These are phyloP conservation scores for Crax fasciolata DNA, from an alignment of 2,797 vertebrate species.

Conservation along the genomic window DNA sequence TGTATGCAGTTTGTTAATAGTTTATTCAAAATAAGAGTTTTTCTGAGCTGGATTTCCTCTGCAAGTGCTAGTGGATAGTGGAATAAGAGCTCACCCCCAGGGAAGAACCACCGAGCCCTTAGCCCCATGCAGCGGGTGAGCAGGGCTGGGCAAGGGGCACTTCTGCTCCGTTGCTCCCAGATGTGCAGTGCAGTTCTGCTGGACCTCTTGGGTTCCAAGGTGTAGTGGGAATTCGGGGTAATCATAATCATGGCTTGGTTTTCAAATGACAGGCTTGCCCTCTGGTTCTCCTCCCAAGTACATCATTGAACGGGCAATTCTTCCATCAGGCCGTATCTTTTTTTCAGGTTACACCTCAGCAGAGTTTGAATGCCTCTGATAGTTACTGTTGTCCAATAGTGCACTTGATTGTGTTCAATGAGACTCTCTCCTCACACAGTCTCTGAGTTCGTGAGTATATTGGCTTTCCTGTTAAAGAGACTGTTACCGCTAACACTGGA, in stretches of 20 bases:
- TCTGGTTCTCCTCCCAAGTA: rapidly evolving
- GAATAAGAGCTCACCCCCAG: rapidly evolving
- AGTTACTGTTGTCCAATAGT: not conserved
- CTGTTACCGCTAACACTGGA: not conserved
- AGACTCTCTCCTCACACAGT: not conserved
- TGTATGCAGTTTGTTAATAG: slow-evolving; percentile 24
- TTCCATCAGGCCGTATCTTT: not conserved
- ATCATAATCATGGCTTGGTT: not conserved
- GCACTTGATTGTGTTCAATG: not conserved
- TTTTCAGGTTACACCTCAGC: not conserved
- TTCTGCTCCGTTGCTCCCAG: rapidly evolving
- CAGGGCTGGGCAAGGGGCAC: not conserved
- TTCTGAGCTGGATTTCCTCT: not conserved
- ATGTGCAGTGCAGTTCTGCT: rapidly evolving
- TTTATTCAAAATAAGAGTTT: not conserved
- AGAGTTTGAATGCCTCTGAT: not conserved
- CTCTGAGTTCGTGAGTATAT: not conserved
- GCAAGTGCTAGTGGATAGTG: not conserved
- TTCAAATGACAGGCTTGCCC: not conserved
- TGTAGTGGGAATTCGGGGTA: not conserved
- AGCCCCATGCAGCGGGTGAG: rapidly evolving
- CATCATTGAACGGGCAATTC: not conserved
- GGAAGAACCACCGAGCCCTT: not conserved
- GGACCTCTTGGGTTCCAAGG: not conserved
- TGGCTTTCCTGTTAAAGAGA: not conserved